Evolutionary conservation across 2,888 invertebrate species (phyloP).

Genomic region (Xestia rhomboidea): DNA sequence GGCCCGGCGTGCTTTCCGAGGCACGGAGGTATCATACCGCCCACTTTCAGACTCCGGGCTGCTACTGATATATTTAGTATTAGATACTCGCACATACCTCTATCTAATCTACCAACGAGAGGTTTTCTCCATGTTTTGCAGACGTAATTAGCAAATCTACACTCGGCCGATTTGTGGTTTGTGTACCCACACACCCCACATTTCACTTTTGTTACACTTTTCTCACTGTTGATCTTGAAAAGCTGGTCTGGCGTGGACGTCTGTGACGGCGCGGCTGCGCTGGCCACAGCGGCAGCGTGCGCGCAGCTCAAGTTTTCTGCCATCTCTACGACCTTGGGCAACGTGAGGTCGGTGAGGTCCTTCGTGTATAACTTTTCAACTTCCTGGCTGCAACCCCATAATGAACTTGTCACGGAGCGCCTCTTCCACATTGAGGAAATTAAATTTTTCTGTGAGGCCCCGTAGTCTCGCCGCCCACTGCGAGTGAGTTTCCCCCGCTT

Average conservation of each 20-base stretch:
- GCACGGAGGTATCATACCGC: too few relatives aligned
- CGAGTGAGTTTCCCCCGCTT: not conserved
- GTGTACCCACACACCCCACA: constrained; percentile 5
- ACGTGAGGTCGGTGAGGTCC: not conserved
- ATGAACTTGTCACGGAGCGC: not conserved
- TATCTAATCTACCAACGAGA: too few relatives aligned
- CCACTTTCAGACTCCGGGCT: too few relatives aligned
- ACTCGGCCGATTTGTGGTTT: constrained; percentile 1
- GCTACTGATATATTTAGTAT: too few relatives aligned
- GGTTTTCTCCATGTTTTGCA: constrained; percentile 36
- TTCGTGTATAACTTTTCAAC: not conserved
- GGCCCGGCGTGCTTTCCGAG: too few relatives aligned
- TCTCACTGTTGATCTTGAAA: not conserved
- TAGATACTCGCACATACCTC: too few relatives aligned
- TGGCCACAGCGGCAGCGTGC: not conserved
- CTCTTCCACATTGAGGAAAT: not conserved
- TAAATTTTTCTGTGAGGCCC: not conserved
- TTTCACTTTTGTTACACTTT: not conserved
- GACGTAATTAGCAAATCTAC: constrained; percentile 9
- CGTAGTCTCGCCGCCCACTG: not conserved
- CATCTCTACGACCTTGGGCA: not conserved
- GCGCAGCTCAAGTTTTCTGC: not conserved
- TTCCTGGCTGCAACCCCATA: not conserved
- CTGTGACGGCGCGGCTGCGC: too few relatives aligned
- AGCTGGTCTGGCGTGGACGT: not conserved